Conservation (phyloP, 2,888 invertebrate species). For the Phyllotreta cruciferae region DNA sequence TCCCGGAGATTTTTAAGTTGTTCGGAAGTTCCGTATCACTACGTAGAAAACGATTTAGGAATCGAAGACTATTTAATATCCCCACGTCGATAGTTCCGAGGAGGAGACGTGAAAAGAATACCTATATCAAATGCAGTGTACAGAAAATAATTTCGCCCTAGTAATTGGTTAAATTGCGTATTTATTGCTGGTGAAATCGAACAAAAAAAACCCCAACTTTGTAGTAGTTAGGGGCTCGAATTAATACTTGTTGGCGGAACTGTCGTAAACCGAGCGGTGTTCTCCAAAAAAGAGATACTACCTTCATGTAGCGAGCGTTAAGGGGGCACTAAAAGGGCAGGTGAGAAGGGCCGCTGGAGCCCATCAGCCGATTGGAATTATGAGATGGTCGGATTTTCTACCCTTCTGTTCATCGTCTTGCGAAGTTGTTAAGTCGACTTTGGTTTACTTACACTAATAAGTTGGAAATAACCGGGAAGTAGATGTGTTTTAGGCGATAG, state of each 20-base stretch:
- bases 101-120: conserved; percentile 9
- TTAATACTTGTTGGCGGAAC: conserved; percentile 8
- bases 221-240: too few species aligned
- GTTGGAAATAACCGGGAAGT: conserved; percentile 9
- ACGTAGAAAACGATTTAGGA: conserved; percentile 10
- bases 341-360: conserved; percentile 12
- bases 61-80: conserved; percentile 8
- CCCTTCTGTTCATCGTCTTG: conserved; percentile 5
- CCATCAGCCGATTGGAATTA: conserved; percentile 35
- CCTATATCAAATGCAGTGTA: not conserved
- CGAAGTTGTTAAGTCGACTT: conserved; percentile 32
- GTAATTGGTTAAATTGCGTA: too few species aligned
- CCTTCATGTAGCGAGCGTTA: not conserved
- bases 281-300: conserved; percentile 16
- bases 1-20: conserved; percentile 41
- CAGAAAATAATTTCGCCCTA: too few species aligned
- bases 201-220: too few species aligned
- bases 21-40: conserved; percentile 34
- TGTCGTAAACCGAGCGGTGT: conserved; percentile 16
- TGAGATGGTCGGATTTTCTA: conserved; percentile 20
- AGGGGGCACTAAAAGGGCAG: conserved; percentile 20
- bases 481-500: not conserved
- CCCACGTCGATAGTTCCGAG: conserved; percentile 19
- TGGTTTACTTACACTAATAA: conserved; percentile 31
- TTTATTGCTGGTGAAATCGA: too few species aligned